phyloP scores from a whole-genome alignment of 2,113 vertebrate species.

The Ochotona curzoniae region DNA sequence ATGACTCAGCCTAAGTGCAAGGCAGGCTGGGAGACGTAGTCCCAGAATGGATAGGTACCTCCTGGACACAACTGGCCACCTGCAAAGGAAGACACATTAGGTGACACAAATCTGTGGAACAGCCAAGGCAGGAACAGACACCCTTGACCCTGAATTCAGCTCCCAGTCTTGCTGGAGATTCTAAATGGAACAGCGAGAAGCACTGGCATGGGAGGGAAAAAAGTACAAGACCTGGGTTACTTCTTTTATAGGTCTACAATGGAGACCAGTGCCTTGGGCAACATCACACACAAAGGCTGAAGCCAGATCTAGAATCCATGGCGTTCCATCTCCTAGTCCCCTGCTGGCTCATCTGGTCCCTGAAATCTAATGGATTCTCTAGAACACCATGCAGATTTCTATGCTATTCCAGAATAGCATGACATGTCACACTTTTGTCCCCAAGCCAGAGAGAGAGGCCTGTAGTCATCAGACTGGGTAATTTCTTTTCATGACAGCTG shows the following conservation, averaged over 20 bases:
- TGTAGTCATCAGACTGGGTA: not conserved
- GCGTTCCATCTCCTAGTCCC: not conserved
- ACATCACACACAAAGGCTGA: not conserved
- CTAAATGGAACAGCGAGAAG: not conserved
- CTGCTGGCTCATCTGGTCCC: not conserved
- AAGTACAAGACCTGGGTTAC: accelerated
- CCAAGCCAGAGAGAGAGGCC: not conserved
- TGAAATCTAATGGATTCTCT: not conserved
- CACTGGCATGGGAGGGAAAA: no score
- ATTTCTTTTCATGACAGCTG: not conserved
- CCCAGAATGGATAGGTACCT: not conserved
- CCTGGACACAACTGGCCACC: not conserved
- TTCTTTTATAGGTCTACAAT: no score
- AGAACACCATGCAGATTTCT: not conserved
- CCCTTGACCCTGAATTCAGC: not conserved
- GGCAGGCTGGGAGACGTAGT: constrained; percentile 30
- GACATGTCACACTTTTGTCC: not conserved
- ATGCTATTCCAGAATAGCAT: not conserved
- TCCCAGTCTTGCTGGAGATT: not conserved
- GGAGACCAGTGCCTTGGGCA: not conserved
- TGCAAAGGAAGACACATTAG: not conserved
- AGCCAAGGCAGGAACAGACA: not conserved
- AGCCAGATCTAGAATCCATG: not conserved
- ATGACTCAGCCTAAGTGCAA: not conserved
- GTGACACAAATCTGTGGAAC: not conserved